These are phyloP conservation scores for Lutjanus argentimaculatus DNA, from an alignment of 2,797 vertebrate species.

Conservation along the genomic window DNA sequence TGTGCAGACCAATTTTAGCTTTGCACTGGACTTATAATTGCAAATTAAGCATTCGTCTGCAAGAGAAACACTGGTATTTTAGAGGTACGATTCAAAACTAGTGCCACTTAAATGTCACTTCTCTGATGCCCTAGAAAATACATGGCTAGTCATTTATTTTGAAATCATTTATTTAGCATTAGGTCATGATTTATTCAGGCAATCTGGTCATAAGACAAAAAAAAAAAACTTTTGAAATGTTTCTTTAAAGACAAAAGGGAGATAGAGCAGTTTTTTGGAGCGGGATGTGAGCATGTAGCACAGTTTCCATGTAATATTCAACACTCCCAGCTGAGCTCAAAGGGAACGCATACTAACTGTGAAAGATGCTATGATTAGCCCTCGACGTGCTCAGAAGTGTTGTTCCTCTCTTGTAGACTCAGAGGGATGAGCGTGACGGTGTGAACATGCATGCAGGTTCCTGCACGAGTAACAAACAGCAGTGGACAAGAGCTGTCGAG, in stretches of 20 bases:
- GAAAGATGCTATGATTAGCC: constrained; percentile 52
- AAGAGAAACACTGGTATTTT: neutral
- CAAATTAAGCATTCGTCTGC: constrained; percentile 3
- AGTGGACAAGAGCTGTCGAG: neutral
- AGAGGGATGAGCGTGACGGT: constrained; percentile 6
- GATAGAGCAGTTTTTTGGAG: neutral
- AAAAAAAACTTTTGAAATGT: constrained; percentile 21
- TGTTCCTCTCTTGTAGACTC: neutral
- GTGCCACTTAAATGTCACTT: neutral
- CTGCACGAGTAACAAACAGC: neutral
- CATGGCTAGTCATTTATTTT: constrained; percentile 42
- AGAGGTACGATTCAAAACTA: neutral
- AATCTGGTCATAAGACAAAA: constrained; percentile 10
- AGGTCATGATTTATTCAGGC: constrained; percentile 61
- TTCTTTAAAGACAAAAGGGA: constrained; percentile 51
- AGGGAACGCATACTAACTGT: constrained; percentile 36
- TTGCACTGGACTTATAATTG: neutral
- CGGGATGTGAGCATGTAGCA: constrained; percentile 16
- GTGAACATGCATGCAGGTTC: constrained; percentile 13
- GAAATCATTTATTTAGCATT: constrained; percentile 53
- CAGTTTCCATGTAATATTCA: constrained; percentile 70
- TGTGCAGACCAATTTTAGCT: neutral
- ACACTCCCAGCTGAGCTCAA: constrained; percentile 55
- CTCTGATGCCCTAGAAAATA: constrained; percentile 39
- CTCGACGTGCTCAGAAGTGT: constrained; percentile 29